phyloP scores from a whole-genome alignment of 2,888 invertebrate genomes.

The Axea sp. region DNA sequence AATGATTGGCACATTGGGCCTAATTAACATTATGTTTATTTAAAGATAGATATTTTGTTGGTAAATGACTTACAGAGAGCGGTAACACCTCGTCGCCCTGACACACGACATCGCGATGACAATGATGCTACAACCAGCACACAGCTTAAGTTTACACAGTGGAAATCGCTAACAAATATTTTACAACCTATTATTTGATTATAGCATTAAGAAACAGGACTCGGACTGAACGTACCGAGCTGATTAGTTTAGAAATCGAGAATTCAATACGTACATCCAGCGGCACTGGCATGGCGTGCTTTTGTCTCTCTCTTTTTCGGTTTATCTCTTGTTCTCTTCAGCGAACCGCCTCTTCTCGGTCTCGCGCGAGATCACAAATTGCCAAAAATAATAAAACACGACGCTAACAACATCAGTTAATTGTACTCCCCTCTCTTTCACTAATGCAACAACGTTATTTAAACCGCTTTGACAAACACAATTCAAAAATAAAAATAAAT shows the following conservation, averaged over 20 bases:
- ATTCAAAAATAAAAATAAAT: conserved; percentile 5
- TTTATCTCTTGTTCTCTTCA: conserved; percentile 16
- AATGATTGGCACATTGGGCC: conserved; percentile 17
- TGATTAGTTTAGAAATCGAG: conserved; percentile 68
- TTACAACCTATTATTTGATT: conserved; percentile 72
- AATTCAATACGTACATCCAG: conserved; percentile 77
- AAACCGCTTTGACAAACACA: conserved; percentile 5
- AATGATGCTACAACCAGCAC: conserved; percentile 79
- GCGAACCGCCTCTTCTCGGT: neutral
- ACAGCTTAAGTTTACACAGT: conserved; percentile 75
- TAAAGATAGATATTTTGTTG: conserved; percentile 77
- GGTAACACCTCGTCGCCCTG: conserved; percentile 78
- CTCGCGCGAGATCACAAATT: conserved; percentile 71
- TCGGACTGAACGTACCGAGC: conserved; percentile 14
- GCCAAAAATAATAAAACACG: conserved; percentile 66
- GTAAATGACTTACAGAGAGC: conserved; percentile 79
- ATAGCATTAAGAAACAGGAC: conserved; percentile 65
- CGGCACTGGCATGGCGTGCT: conserved; percentile 68
- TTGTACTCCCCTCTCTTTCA: neutral
- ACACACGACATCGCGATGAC: conserved; percentile 77
- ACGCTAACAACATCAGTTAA: neutral
- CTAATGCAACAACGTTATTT: neutral
- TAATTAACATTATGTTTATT: conserved; percentile 70
- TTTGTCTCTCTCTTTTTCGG: conserved; percentile 16
- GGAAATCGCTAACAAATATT: conserved; percentile 71